Evolutionary conservation across 2,797 vertebrate genomes (phyloP).

Genomic region (Pyrocephalus nanus): DNA sequence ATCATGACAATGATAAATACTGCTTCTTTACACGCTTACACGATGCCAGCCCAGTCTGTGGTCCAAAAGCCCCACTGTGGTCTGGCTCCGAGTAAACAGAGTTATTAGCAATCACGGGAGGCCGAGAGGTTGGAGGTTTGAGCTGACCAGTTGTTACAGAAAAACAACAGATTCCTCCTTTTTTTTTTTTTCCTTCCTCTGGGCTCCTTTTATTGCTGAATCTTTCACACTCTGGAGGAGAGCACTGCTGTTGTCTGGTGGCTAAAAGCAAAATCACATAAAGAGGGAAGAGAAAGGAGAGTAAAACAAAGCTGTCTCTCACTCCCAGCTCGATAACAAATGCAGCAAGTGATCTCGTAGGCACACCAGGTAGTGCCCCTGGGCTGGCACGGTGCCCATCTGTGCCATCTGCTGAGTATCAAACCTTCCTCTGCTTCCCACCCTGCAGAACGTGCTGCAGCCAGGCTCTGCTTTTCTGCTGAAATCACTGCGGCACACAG

Average conservation of each 20-base stretch:
- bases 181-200: not conserved
- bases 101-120: conserved; percentile 14
- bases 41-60: not conserved
- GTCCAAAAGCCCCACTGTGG: conserved; percentile 1
- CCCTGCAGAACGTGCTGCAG: not conserved
- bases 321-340: not conserved
- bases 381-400: not conserved
- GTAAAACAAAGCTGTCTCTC: not conserved
- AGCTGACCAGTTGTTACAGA: not conserved
- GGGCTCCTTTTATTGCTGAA: not conserved
- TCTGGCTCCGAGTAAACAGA: not conserved
- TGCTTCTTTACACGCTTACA: not conserved
- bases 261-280: not conserved
- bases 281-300: not conserved
- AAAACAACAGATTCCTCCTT: not conserved
- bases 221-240: not conserved
- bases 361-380: not conserved
- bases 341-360: not conserved
- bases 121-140: not conserved
- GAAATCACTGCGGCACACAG: not conserved
- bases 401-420: conserved; percentile 50
- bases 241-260: not conserved
- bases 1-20: conserved; percentile 12
- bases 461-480: not conserved
- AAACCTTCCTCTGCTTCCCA: not conserved